phyloP scores from a whole-genome alignment of 1,140 invertebrate species.

The Amyelois transitella region DNA sequence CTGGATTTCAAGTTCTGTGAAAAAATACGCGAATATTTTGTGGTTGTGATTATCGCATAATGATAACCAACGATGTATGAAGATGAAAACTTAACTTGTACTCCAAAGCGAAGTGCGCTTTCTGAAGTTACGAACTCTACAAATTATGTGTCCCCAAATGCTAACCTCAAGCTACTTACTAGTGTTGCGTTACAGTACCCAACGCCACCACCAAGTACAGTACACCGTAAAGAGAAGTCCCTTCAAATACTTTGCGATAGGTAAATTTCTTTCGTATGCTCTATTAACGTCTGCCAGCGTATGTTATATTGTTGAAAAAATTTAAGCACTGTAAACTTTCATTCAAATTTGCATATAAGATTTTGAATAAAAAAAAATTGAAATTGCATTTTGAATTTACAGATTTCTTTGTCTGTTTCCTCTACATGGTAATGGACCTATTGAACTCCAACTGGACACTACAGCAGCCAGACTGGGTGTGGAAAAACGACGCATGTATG shows the following conservation, averaged over 20 bases:
- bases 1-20: slow-evolving; percentile 49
- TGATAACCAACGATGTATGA: slow-evolving; percentile 70
- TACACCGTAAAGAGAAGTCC: slow-evolving; percentile 75
- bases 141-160: slow-evolving; percentile 75
- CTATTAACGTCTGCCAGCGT: too few species aligned
- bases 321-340: too few species aligned
- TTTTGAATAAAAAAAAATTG: background rate
- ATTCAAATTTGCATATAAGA: too few species aligned
- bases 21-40: slow-evolving; percentile 68
- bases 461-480: slow-evolving; percentile 74
- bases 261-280: slow-evolving; percentile 53
- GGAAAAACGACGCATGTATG: slow-evolving; percentile 83
- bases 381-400: slow-evolving; percentile 13
- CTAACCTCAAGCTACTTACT: slow-evolving; percentile 76
- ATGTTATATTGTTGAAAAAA: too few species aligned
- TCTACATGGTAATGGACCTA: slow-evolving; percentile 57
- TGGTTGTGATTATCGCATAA: slow-evolving; percentile 55
- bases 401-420: slow-evolving; percentile 77
- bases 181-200: slow-evolving; percentile 74
- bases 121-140: slow-evolving; percentile 73
- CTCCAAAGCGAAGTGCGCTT: slow-evolving; percentile 73
- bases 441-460: slow-evolving; percentile 75
- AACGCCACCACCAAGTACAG: slow-evolving; percentile 62
- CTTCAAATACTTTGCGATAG: slow-evolving; percentile 76
- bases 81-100: slow-evolving; percentile 67